Conservation (phyloP, 1,140 invertebrate species). For the Bathynomus jamesi region DNA sequence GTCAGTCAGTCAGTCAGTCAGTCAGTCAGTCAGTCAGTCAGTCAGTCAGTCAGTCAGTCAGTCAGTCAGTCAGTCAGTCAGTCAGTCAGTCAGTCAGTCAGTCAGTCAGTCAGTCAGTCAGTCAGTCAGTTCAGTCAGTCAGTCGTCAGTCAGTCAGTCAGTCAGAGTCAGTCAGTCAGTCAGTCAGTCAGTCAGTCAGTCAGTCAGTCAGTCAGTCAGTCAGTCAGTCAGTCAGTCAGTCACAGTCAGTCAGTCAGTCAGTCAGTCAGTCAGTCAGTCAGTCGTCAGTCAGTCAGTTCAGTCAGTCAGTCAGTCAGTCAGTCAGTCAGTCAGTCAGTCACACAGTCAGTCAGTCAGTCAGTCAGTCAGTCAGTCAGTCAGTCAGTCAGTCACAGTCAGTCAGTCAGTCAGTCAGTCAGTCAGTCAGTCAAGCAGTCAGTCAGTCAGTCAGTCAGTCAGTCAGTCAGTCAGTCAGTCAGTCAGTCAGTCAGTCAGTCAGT, state of each 20-base stretch:
- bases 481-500: slow-evolving; percentile 33
- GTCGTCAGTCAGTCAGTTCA: background rate
- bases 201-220: slow-evolving; percentile 6
- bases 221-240: slow-evolving; percentile 6
- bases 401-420: slow-evolving; percentile 38
- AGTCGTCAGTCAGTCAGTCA: background rate
- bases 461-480: slow-evolving; percentile 38
- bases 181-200: slow-evolving; percentile 14
- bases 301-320: background rate
- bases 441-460: slow-evolving; percentile 36
- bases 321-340: slow-evolving; percentile 21
- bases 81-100: slow-evolving; percentile 2
- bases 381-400: slow-evolving; percentile 32
- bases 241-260: slow-evolving; percentile 1
- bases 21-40: background rate
- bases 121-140: background rate
- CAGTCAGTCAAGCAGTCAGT: slow-evolving; percentile 35
- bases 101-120: background rate
- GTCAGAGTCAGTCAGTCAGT: background rate
- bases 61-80: slow-evolving; percentile 1
- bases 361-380: slow-evolving; percentile 38
- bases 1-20: slow-evolving; percentile 3
- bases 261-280: slow-evolving; percentile 5
- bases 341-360: slow-evolving; percentile 37
- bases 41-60: slow-evolving; percentile 8